Base-by-base conservation (phyloP, 2,797 vertebrate genomes). In the Enteromius viviparus region DNA sequence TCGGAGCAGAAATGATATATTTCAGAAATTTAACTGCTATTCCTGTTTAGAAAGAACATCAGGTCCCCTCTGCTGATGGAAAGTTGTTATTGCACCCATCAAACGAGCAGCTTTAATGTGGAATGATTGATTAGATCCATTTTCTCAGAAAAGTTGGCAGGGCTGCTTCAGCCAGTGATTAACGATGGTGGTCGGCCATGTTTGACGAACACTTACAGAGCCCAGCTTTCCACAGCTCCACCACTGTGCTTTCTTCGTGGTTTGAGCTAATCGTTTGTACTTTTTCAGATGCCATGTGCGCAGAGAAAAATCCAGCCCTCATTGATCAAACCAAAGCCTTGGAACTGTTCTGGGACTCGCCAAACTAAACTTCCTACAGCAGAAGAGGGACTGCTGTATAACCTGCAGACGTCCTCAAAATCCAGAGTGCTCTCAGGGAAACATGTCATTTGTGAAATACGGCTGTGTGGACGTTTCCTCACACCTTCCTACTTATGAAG, bases 81-180 rank as follows among this genome's bases (percentile, higher is more conserved):
- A 1, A 6, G 9, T 11, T 75, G 85, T 78, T 85, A 85, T 71
- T 86, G 85, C 89, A 89, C 69, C 86, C 74, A 26, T 71, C 66
- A 65, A 40, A 68, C 75, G 68, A 84, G 88, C 71, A 84, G 76
- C 85, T 88, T 89, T 91, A 85, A 77, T 88, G 86, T 87, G 80
- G 76, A 78, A 85, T 91, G 92, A 94, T 90, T 90, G 91, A 94
- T 94, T 85, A 81, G 84, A 75, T 89, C 85, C 86, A 91, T 92
- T 93, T 91, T 86, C 71, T 90, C 85, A 88, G 85, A 88, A 89
- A 85, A 71, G 87, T 80, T 82, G 53, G 83, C 89, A 87, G 83
- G 88, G 85, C 85, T 82, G 68, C 90, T 89, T 89, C 91, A 88
- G 88, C 53, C 74, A 80, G 78, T 94, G 93, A 95, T 94, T 93